Conservation (phyloP, 2,113 vertebrate species). For the Cinclus cinclus region DNA sequence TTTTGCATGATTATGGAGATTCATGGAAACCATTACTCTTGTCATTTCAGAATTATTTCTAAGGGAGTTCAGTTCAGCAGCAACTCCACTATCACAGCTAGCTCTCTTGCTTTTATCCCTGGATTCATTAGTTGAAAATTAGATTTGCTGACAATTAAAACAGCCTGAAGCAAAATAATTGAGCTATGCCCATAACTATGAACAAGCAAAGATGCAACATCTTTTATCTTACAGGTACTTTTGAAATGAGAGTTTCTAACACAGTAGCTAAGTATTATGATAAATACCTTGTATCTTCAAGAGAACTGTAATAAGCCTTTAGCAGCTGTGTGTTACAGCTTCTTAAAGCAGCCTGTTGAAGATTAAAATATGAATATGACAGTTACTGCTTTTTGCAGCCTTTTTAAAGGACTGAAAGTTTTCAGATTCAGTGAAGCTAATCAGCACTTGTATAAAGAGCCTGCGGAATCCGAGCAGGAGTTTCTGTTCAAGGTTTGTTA, state of each 20-base stretch:
- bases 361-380: conserved; percentile 1
- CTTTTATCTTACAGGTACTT: background rate
- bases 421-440: background rate
- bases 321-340: conserved; percentile 85
- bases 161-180: background rate
- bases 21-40: background rate
- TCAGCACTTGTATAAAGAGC: background rate
- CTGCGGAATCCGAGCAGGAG: background rate
- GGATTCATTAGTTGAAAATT: background rate
- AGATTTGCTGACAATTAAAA: background rate
- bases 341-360: conserved; percentile 81
- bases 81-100: background rate
- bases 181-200: background rate
- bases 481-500: background rate
- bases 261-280: background rate
- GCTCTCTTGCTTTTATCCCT: background rate
- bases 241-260: background rate
- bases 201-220: background rate
- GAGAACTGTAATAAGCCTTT: conserved; percentile 84
- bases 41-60: background rate
- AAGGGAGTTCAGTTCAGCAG: background rate
- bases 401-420: background rate
- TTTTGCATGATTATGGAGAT: background rate
- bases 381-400: background rate
- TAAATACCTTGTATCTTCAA: conserved; percentile 87